Evolutionary conservation across 1,140 invertebrate species (phyloP).

Genomic region (Papilio helenus): DNA sequence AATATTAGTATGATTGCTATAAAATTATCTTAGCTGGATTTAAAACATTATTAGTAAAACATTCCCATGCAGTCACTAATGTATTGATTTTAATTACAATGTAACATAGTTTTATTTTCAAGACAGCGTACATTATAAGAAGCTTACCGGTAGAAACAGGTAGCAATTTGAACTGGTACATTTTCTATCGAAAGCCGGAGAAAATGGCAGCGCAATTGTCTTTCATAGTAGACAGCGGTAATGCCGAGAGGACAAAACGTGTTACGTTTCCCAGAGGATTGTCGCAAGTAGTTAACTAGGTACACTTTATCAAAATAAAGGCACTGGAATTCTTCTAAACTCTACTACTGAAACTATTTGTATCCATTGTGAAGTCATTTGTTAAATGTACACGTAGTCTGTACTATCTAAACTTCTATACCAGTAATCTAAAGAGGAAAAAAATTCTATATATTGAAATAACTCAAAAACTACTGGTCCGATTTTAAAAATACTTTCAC

Average conservation of each 20-base stretch:
- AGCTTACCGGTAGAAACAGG: slow-evolving; percentile 1
- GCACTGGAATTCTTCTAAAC: background rate
- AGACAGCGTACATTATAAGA: slow-evolving; percentile 3
- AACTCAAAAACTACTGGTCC: too few species aligned
- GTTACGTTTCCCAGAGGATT: slow-evolving; percentile 24
- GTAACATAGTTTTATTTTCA: background rate
- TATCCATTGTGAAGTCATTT: background rate
- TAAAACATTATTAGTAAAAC: too few species aligned
- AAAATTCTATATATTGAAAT: too few species aligned
- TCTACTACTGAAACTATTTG: background rate
- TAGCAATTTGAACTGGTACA: slow-evolving; percentile 18
- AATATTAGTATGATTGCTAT: too few species aligned
- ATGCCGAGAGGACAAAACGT: slow-evolving; percentile 19
- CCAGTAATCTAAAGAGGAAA: too few species aligned
- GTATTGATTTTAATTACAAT: background rate
- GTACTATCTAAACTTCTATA: too few species aligned
- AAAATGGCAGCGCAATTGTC: slow-evolving; percentile 22
- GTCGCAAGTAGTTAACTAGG: slow-evolving; percentile 15
- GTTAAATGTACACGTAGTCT: too few species aligned
- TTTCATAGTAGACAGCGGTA: slow-evolving; percentile 22
- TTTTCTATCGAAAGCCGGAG: slow-evolving; percentile 13
- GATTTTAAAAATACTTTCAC: too few species aligned
- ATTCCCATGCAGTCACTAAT: background rate
- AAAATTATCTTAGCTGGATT: too few species aligned
- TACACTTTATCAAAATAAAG: slow-evolving; percentile 11